These are phyloP conservation scores for Clarias batrachus DNA, from an alignment of 2,113 vertebrate species.

Conservation along the genomic window DNA sequence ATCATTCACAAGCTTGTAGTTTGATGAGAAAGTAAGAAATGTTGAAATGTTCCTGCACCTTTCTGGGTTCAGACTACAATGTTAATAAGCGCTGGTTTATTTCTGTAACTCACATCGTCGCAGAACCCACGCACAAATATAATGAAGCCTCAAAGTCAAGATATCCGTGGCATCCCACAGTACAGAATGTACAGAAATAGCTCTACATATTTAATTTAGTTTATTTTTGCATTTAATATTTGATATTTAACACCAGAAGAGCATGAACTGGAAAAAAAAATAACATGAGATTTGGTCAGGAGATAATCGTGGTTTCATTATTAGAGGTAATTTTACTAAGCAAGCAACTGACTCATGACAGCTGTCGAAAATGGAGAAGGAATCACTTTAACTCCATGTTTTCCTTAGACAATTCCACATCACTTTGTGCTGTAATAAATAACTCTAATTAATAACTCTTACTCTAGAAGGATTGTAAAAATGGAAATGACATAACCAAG, in stretches of 20 bases:
- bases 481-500: not conserved
- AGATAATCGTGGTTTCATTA: not conserved
- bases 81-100: slow-evolving; percentile 57
- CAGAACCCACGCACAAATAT: not conserved
- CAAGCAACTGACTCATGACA: not conserved
- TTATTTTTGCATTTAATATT: not conserved
- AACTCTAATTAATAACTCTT: not conserved
- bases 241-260: not conserved
- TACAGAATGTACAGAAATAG: not conserved
- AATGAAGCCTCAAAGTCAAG: not conserved
- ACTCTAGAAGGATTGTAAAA: not conserved
- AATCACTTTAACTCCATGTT: not conserved
- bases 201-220: not conserved
- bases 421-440: not conserved
- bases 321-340: not conserved
- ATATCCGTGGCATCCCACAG: not conserved
- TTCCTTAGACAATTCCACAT: not conserved
- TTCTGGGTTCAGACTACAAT: slow-evolving; percentile 19
- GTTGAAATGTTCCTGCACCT: slow-evolving; percentile 20
- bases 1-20: not conserved
- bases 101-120: slow-evolving; percentile 46
- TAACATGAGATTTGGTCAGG: not conserved
- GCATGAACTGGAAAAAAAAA: not conserved
- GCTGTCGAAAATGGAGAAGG: not conserved
- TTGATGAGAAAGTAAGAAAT: not conserved